These are phyloP conservation scores for Suillia variegata DNA, from an alignment of 2,888 invertebrate genomes.

Conservation along the genomic window DNA sequence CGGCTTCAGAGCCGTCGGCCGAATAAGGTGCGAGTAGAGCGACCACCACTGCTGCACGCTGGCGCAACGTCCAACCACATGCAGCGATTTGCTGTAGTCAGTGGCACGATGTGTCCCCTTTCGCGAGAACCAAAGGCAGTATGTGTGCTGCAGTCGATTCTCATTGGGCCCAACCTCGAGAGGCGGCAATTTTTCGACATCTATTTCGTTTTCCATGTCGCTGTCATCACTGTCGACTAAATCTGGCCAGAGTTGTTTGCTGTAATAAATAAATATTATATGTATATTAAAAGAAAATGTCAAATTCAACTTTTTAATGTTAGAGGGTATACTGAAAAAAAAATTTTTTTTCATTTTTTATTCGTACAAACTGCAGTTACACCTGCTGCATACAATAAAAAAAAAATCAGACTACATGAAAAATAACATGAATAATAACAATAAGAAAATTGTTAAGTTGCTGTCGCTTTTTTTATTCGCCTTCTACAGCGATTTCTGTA, in stretches of 20 bases:
- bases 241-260: conserved; percentile 54
- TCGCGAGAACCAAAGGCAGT: conserved; percentile 87
- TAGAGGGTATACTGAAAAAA: conserved; percentile 15
- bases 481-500: no score
- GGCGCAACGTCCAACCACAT: conserved; percentile 84
- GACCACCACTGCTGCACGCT: conserved; percentile 99
- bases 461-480: no score
- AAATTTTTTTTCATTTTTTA: background rate
- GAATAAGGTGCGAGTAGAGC: conserved; percentile 87
- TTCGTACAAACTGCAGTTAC: background rate
- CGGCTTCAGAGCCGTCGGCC: conserved; percentile 87
- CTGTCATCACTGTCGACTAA: conserved; percentile 67
- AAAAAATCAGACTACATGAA: no score
- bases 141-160: conserved; percentile 91
- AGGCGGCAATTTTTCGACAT: conserved; percentile 66
- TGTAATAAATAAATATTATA: conserved; percentile 34
- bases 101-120: conserved; percentile 62
- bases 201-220: conserved; percentile 69
- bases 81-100: conserved; percentile 68
- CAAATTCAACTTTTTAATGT: no score
- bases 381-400: background rate
- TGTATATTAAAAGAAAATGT: no score
- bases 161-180: conserved; percentile 81
- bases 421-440: no score
- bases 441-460: no score